Percentiles rank a stretch among this genome's conserved stretches.
These are phyloP conservation scores for Spizaetus ornatus DNA, from an alignment of 2,113 vertebrate genomes.

Conservation along the genomic window DNA sequence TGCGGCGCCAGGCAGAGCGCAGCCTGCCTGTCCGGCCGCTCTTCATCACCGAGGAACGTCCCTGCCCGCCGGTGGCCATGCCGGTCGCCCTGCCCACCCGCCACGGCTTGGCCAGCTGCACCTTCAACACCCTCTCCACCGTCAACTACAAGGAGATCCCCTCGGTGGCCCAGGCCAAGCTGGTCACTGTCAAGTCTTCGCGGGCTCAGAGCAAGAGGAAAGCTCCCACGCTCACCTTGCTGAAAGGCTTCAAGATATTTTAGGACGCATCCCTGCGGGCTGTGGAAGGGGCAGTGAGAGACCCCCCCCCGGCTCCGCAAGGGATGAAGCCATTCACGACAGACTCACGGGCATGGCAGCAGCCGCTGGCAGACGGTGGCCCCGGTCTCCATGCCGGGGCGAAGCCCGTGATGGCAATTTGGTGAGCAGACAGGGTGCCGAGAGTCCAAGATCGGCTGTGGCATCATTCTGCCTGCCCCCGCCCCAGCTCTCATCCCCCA, in stretches of 20 bases:
- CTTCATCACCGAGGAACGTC: slow-evolving; percentile 80
- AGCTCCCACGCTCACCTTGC: slow-evolving; percentile 85
- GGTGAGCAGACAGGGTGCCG: accelerated
- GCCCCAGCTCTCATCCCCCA: accelerated
- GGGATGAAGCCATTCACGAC: not conserved
- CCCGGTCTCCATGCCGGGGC: accelerated
- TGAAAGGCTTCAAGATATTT: slow-evolving; percentile 94
- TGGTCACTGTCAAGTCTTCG: slow-evolving; percentile 89
- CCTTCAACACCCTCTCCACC: slow-evolving; percentile 73
- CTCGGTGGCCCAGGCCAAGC: slow-evolving; percentile 85
- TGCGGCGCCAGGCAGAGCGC: slow-evolving; percentile 66
- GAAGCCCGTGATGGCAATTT: not conserved
- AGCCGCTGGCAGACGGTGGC: accelerated
- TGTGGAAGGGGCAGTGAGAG: not conserved
- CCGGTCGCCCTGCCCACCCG: slow-evolving; percentile 31
- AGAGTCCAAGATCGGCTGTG: not conserved
- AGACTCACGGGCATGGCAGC: not conserved
- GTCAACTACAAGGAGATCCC: slow-evolving; percentile 87
- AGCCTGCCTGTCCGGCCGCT: slow-evolving; percentile 64
- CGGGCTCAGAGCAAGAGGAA: slow-evolving; percentile 90
- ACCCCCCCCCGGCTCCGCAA: accelerated
- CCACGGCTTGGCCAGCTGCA: slow-evolving; percentile 72
- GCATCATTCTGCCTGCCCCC: not conserved
- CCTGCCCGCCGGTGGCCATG: slow-evolving; percentile 40
- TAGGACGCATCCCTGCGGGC: not conserved